Conservation (phyloP, 2,888 invertebrate genomes). For the Phymatocera aterrima region DNA sequence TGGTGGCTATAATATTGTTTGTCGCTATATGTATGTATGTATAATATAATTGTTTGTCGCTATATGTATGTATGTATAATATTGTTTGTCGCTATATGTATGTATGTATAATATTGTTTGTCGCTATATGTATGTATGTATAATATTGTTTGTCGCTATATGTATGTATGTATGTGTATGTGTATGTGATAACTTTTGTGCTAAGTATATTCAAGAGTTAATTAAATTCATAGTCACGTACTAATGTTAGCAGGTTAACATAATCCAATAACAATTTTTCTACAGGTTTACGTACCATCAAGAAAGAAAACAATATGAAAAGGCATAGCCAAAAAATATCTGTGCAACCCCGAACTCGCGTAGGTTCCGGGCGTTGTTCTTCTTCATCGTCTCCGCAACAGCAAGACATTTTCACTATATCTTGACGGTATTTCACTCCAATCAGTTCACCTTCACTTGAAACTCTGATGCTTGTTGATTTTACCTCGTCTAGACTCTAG, state of each 20-base stretch:
- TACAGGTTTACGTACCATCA: slow-evolving; percentile 82
- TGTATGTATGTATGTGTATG: background rate
- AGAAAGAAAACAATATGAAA: slow-evolving; percentile 88
- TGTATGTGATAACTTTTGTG: too few species aligned
- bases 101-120: too few species aligned
- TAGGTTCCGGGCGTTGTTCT: slow-evolving; percentile 73
- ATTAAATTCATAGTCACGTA: slow-evolving; percentile 35
- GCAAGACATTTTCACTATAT: slow-evolving; percentile 63
- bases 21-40: too few species aligned
- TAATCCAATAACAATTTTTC: slow-evolving; percentile 49
- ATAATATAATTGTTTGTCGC: too few species aligned
- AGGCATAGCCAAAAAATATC: slow-evolving; percentile 89
- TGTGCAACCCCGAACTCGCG: slow-evolving; percentile 84
- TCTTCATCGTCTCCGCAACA: slow-evolving; percentile 70
- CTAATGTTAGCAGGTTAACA: slow-evolving; percentile 47
- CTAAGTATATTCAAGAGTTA: slow-evolving; percentile 24
- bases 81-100: too few species aligned
- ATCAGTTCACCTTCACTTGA: background rate
- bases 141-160: background rate
- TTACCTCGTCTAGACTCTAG: background rate
- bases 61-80: too few species aligned
- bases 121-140: background rate
- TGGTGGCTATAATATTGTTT: too few species aligned
- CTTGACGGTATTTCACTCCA: background rate
- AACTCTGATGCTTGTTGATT: slow-evolving; percentile 8